Base-by-base conservation (phyloP, 2,113 vertebrate species). In the Brachionichthys hirsutus region DNA sequence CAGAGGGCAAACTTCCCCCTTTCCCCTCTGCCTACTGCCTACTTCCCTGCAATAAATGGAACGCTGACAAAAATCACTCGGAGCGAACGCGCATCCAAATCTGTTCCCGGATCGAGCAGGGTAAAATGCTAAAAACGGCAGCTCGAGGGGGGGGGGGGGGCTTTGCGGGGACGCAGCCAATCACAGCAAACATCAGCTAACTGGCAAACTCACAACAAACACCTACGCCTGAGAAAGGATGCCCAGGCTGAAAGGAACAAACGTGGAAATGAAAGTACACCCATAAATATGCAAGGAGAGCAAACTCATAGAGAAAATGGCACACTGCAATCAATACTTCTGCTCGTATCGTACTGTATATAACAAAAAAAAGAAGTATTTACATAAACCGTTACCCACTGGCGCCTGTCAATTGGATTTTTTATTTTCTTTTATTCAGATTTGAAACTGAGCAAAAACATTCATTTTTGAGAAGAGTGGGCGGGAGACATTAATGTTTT, bases 321-420 rank as follows among this genome's bases (percentile, higher is more conserved):
- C 89, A 91, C 90, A 90, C 87, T 83, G 89, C 89, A 89, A 90
- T 90, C 88, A 89, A 91, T 89, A 91, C 87, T 90, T 87, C 80
- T 89, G 83, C 85, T 85, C 82, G 83, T 80, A 80, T 90, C 41
- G 60, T 79, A 83, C 83, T 82, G 89, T 89, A 88, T 89, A 90
- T 90, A 91, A 90, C 87, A 89, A 90, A 91, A 85, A n/a, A 90
- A 92, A 87, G 59, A 91, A 90, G 87, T 91, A 90, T 92, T 91
- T 92, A 92, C 90, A 92, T 81, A 89, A 88, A 88, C 78, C 68
- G 74, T 83, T 82, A 86, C 78, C 79, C 89, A 87, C 85, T 85
- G 78, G 84, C 71, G 72, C 62, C 70, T 62, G 66, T 86, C 81
- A 82, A 81, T 85, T 83, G 3, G 61, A 67, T 62, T 75, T 75